A percentile compares a stretch with the other conserved stretches of the same genome.
Conservation (phyloP, 2,888 invertebrate species). For the Calameuta pallipes region DNA sequence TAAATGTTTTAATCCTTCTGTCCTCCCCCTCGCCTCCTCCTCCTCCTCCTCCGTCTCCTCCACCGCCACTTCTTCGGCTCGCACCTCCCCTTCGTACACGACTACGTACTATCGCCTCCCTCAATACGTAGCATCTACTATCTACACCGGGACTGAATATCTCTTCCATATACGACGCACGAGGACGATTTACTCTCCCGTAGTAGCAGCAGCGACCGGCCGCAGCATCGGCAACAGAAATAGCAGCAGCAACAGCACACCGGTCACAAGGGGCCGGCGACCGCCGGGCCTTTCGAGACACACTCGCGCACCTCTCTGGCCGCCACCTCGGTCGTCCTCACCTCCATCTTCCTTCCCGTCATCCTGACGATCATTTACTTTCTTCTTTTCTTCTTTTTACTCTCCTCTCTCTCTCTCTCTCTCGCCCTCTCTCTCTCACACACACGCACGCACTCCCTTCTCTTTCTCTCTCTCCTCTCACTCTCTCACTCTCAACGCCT, state of each 20-base stretch:
- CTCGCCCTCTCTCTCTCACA: slow-evolving; percentile 19
- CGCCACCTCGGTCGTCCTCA: slow-evolving; percentile 13
- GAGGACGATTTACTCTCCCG: too few relatives aligned
- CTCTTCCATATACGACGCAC: slow-evolving; percentile 11
- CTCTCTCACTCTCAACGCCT: slow-evolving; percentile 25
- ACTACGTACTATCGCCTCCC: background rate
- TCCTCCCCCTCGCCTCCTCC: slow-evolving; percentile 15
- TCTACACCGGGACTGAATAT: background rate
- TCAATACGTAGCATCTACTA: too few relatives aligned
- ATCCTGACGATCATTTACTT: slow-evolving; percentile 2
- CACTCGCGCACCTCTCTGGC: slow-evolving; percentile 35
- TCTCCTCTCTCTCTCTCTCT: background rate
- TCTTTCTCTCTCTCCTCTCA: slow-evolving; percentile 21
- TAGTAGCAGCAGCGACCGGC: too few relatives aligned
- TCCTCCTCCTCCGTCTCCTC: slow-evolving; percentile 13
- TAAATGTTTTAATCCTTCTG: too few relatives aligned
- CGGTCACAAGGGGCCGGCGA: background rate
- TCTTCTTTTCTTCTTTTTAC: background rate
- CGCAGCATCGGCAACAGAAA: too few relatives aligned
- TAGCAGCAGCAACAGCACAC: slow-evolving; percentile 6
- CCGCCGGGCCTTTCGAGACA: too few relatives aligned
- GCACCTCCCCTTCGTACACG: background rate
- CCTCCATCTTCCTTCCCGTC: slow-evolving; percentile 18
- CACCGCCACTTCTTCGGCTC: background rate
- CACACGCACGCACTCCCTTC: slow-evolving; percentile 16